Evolutionary conservation across 1,140 invertebrate species (phyloP), one percentile per base, ranked within the genome.

Genomic region (Harlomillsia oculata): DNA sequence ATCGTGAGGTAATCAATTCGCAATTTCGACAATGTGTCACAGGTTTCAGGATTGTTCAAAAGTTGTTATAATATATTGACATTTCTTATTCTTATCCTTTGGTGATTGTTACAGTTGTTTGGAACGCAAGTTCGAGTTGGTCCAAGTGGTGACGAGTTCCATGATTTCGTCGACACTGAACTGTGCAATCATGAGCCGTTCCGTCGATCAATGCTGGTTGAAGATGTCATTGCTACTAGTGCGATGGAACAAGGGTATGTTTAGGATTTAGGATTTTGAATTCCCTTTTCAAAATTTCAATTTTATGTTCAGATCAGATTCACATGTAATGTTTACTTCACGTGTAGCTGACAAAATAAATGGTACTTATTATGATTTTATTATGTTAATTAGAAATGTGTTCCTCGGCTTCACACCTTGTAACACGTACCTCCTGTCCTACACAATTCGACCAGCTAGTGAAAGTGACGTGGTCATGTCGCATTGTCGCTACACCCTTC

Each of bases 391-490:
- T 32, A 61, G 80, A 57, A 87, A 95, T 74, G 81, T 94, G 34
- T 88, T 92, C 69, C 87, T 96, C 81, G 92, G 92, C 8, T 84
- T 94, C 64, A 90, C 88, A 23, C 83, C 89, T 66, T 93, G 89
- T 74, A 90, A 90, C 8, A 85, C 90, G 71, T 94, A 88, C 77
- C 77, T 95, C 53, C 71, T 96, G 49, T 92, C 89, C 50, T 94
- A 93, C 69, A 85, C 84, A 48, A 25, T 51, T 60, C 34, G 66
- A 53, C 51, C 60, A n/a, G 8, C 14, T 8, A 34, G 32, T 34
- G 32, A 9, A 14, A 9, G 14, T 60, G 23, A 26, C 28, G n/a
- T 32, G n/a, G 32, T 16, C n/a, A 29, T 41, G 9, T n/a, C n/a
- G n/a, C n/a, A n/a, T n/a, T n/a, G n/a, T 53, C 8, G 8, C 20